Base-by-base conservation (phyloP, 2,888 invertebrate genomes). In the Octodonta nipae region DNA sequence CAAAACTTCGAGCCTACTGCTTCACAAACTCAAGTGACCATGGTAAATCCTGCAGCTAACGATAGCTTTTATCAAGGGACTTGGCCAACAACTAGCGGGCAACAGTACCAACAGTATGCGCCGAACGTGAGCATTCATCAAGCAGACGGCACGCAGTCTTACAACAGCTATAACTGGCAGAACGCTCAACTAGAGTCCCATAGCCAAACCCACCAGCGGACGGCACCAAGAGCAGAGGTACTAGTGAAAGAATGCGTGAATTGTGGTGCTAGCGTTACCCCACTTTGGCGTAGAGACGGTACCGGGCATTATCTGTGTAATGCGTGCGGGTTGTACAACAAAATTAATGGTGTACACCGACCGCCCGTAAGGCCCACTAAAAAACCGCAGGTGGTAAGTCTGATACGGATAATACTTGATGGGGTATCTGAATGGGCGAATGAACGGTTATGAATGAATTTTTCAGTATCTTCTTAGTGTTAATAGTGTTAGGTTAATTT, bases 291-390 rank as follows among this genome's bases (percentile, higher is more conserved):
- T 35, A 68, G 86, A 44, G 88, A 89, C 60, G 82, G 81, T 36
- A 81, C 82, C 17, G 86, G 86, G 6, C 82, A 86, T 58, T 85
- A 83, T 55, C 68, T 86, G 41, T 89, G 89, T 65, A 86, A 86
- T 61, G 84, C 85, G 28, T 89, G 91, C 57, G 75, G 69, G 17
- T 58, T 69, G 29, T 71, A 68, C 55, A 66, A 61, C 54, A 67
- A 71, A 56, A 73, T 70, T 62, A 73, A 74, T 59, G 72, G 73
- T 47, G 70, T 82, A 57, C 85, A 84, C 65, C 68, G 87, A 43
- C 85, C 85, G 36, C 67, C 78, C 38, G 77, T 82, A 55, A 70
- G 73, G 33, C 73, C 74, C 52, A 72, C 73, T 55, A 67, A 73
- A 46, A 76, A 76, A 58, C 71, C 72, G 34, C 70, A 70, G 54